Evolutionary conservation across 2,113 vertebrate genomes (phyloP).

Genomic region (Rhineura floridana): DNA sequence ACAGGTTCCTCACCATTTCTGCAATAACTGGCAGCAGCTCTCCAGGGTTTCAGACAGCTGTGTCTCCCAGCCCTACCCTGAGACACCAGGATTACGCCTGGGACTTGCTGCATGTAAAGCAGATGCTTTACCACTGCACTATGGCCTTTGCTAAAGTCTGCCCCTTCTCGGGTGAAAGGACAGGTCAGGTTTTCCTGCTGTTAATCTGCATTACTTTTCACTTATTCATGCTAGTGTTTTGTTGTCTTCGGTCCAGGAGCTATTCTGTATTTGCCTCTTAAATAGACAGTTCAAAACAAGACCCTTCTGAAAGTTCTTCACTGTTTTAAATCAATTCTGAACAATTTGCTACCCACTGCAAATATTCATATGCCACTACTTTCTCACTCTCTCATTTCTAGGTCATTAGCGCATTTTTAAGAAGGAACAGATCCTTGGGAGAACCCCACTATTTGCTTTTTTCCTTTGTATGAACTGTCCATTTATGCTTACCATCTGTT

Average conservation of each 20-base stretch:
- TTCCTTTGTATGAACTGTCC: background rate
- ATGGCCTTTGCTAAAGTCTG: background rate
- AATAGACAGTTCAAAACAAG: background rate
- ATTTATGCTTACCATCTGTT: conserved; percentile 25
- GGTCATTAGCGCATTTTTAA: background rate
- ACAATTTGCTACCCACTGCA: background rate
- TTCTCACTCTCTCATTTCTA: background rate
- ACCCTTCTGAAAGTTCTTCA: background rate
- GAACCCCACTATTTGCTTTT: background rate
- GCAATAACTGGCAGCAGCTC: no score
- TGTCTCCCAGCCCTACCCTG: no score
- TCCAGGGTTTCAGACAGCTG: no score
- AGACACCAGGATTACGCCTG: no score
- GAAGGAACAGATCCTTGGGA: background rate
- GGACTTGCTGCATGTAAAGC: no score
- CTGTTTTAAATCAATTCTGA: background rate
- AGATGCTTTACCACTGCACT: no score
- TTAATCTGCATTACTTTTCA: background rate
- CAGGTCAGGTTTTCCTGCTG: background rate
- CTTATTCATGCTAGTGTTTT: background rate
- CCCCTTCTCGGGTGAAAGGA: background rate
- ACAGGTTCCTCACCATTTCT: no score
- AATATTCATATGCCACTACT: background rate
- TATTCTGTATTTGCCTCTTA: background rate
- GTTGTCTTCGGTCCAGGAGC: background rate